Conservation (phyloP, 2,797 vertebrate genomes). For the Alca torda region DNA sequence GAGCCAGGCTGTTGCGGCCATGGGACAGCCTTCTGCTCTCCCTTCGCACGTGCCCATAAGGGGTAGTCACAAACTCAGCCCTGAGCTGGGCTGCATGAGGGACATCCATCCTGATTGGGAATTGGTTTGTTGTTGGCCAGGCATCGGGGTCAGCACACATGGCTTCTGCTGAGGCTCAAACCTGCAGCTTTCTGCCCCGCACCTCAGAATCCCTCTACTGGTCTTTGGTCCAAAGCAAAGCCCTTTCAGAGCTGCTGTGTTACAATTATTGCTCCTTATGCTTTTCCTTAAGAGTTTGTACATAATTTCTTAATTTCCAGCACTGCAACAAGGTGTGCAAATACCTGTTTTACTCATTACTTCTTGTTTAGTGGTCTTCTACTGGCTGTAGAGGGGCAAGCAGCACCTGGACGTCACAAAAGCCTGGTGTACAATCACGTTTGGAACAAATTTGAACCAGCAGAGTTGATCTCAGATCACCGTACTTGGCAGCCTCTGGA, state of each 20-base stretch:
- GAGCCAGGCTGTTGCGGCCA: background rate
- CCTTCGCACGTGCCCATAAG: rapidly evolving
- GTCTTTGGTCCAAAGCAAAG: background rate
- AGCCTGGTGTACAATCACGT: background rate
- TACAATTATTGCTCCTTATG: background rate
- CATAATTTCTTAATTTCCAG: background rate
- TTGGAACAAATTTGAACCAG: background rate
- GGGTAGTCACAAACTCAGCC: background rate
- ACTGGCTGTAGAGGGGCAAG: background rate
- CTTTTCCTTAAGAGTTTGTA: background rate
- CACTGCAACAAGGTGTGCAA: background rate
- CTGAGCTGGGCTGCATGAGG: background rate
- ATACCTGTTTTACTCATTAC: background rate
- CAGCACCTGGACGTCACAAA: background rate
- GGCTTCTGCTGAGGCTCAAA: background rate
- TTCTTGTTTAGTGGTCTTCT: background rate
- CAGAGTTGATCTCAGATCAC: background rate
- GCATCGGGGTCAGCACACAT: rapidly evolving
- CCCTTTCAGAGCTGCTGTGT: background rate
- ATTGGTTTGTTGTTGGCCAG: background rate
- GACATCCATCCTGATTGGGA: background rate
- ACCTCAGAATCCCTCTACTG: background rate
- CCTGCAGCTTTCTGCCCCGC: background rate
- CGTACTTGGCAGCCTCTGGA: background rate
- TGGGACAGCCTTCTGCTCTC: background rate